These are phyloP conservation scores for Muscicapa striata DNA, from an alignment of 2,797 vertebrate genomes.

Conservation along the genomic window DNA sequence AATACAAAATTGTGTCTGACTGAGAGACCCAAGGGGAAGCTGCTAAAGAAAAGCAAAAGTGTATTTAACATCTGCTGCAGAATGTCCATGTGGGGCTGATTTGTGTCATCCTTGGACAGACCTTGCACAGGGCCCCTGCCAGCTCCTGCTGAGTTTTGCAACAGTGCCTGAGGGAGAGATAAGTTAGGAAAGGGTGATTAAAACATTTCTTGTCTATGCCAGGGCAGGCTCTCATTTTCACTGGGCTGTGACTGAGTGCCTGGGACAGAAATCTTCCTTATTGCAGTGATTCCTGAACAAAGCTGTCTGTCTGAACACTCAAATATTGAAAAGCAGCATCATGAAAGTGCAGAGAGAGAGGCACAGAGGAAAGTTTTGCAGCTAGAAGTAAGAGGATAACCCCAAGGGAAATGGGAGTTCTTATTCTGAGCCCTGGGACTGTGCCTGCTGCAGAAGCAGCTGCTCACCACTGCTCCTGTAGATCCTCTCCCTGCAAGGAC, in stretches of 20 bases:
- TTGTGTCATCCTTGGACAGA: conserved; percentile 19
- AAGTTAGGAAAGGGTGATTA: background rate
- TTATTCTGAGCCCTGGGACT: background rate
- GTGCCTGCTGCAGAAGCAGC: background rate
- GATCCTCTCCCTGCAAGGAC: background rate
- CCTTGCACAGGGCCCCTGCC: conserved; percentile 1
- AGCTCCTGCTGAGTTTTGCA: conserved; percentile 42
- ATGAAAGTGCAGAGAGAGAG: background rate
- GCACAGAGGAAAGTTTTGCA: background rate
- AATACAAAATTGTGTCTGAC: background rate
- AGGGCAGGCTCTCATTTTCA: background rate
- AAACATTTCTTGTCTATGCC: background rate
- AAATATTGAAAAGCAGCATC: background rate
- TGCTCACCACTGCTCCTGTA: background rate
- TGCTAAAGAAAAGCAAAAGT: conserved; percentile 21
- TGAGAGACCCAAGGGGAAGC: background rate
- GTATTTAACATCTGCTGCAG: background rate
- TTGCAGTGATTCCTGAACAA: background rate
- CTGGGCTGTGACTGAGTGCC: background rate
- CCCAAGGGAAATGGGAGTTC: background rate
- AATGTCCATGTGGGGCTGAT: conserved; percentile 42
- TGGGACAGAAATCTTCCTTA: background rate
- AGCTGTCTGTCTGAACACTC: background rate
- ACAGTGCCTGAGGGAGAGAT: background rate
- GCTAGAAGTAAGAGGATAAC: background rate